Percentiles rank a stretch among this genome's conserved stretches.
phyloP scores from a whole-genome alignment of 1,140 invertebrate species.

The Sminthurides bifidus region DNA sequence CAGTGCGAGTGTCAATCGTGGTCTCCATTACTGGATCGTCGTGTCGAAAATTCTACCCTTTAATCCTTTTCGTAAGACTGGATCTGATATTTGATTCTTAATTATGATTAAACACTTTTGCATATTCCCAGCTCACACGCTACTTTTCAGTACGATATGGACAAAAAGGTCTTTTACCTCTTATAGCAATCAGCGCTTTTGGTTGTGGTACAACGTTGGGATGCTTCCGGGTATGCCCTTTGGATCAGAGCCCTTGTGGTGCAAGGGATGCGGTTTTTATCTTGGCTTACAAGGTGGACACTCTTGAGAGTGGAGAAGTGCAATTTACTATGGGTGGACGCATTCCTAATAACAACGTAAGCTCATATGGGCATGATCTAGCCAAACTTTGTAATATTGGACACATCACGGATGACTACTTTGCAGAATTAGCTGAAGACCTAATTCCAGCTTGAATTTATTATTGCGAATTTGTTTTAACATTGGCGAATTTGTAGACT shows the following conservation, averaged over 20 bases:
- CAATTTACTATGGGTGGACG: slow-evolving; percentile 28
- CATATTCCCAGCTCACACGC: neutral
- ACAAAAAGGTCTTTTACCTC: neutral
- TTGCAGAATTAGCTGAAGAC: too few relatives aligned
- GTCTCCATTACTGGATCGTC: slow-evolving; percentile 28
- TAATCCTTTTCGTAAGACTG: slow-evolving; percentile 31
- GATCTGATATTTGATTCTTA: neutral
- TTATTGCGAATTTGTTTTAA: too few relatives aligned
- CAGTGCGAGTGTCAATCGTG: slow-evolving; percentile 25
- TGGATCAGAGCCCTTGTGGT: slow-evolving; percentile 10
- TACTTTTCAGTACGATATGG: neutral
- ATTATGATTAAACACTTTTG: neutral
- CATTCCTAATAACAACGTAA: slow-evolving; percentile 20
- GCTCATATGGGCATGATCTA: too few relatives aligned
- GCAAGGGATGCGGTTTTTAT: slow-evolving; percentile 18
- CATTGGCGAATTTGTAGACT: slow-evolving; percentile 9
- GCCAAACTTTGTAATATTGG: too few relatives aligned
- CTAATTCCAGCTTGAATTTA: too few relatives aligned
- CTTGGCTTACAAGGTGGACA: slow-evolving; percentile 19
- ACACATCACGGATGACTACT: too few relatives aligned
- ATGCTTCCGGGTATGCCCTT: slow-evolving; percentile 27
- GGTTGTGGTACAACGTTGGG: slow-evolving; percentile 23
- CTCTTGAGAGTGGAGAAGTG: slow-evolving; percentile 16
- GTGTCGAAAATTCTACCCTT: slow-evolving; percentile 21
- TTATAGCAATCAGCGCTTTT: slow-evolving; percentile 27